Conservation (phyloP, 2,797 vertebrate genomes). For the Eidolon dupreanum region DNA sequence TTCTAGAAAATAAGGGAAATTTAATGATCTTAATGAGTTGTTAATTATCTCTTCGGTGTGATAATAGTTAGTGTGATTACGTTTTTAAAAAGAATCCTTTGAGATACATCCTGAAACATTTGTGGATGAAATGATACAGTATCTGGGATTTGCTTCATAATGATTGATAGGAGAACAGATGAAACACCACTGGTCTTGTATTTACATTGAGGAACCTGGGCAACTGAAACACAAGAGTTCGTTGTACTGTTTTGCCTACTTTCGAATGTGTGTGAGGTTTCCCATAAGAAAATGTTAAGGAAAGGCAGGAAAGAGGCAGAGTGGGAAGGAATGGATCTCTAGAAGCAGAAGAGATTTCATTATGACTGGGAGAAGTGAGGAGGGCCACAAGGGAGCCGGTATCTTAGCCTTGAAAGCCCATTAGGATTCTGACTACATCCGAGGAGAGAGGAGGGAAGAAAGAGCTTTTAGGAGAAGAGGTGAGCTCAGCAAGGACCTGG, state of each 20-base stretch:
- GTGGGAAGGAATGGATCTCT: background rate
- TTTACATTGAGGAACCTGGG: background rate
- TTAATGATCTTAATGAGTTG: background rate
- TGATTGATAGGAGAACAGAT: background rate
- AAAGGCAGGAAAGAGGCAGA: background rate
- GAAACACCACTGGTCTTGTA: too few species aligned
- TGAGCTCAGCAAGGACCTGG: background rate
- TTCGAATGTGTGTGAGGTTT: background rate
- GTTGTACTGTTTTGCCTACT: background rate
- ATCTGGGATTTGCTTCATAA: background rate
- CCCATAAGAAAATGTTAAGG: background rate
- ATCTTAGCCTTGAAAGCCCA: background rate
- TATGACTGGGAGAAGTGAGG: background rate
- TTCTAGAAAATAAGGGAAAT: background rate
- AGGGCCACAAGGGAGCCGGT: background rate
- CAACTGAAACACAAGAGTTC: background rate
- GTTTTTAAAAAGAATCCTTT: background rate
- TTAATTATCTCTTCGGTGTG: background rate
- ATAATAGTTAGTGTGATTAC: background rate
- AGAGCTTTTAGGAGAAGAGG: background rate
- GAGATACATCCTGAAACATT: background rate
- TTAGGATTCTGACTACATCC: background rate
- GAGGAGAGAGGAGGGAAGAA: background rate
- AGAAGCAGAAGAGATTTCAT: background rate
- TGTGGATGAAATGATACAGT: background rate